Evolutionary conservation across 2,797 vertebrate species (phyloP).

Genomic region (Gallinago solitaria): DNA sequence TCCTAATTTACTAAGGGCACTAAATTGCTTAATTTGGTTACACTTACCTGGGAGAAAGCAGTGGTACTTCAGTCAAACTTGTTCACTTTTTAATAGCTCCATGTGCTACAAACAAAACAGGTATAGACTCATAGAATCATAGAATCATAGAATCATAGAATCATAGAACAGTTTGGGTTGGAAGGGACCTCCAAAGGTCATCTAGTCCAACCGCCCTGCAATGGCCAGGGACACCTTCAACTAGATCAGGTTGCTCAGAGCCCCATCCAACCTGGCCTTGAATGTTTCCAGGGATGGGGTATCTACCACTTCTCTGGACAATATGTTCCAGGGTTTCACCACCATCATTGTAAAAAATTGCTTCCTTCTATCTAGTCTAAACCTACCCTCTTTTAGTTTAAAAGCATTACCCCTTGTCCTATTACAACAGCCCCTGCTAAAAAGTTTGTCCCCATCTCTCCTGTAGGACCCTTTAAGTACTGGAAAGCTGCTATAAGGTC

Average conservation of each 20-base stretch:
- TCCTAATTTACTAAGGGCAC: background rate
- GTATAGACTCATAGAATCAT: background rate
- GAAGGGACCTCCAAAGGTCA: background rate
- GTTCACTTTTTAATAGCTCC: background rate
- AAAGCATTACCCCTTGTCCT: background rate
- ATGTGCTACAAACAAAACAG: background rate
- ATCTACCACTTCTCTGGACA: background rate
- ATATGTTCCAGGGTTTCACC: background rate
- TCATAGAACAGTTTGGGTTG: background rate
- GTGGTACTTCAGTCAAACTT: background rate
- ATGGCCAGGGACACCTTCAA: background rate
- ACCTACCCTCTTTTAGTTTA: background rate
- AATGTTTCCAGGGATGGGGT: background rate
- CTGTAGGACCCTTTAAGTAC: background rate
- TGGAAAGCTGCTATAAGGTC: background rate
- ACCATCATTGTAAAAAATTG: background rate
- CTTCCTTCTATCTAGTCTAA: background rate
- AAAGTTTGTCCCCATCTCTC: background rate
- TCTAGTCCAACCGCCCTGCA: background rate
- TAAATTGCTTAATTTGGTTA: background rate
- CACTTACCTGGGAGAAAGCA: background rate
- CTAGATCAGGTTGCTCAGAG: background rate
- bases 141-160: background rate
- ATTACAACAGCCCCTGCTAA: background rate
- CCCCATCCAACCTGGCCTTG: background rate